Conservation (phyloP, 2,797 vertebrate genomes). For the Columba guinea region DNA sequence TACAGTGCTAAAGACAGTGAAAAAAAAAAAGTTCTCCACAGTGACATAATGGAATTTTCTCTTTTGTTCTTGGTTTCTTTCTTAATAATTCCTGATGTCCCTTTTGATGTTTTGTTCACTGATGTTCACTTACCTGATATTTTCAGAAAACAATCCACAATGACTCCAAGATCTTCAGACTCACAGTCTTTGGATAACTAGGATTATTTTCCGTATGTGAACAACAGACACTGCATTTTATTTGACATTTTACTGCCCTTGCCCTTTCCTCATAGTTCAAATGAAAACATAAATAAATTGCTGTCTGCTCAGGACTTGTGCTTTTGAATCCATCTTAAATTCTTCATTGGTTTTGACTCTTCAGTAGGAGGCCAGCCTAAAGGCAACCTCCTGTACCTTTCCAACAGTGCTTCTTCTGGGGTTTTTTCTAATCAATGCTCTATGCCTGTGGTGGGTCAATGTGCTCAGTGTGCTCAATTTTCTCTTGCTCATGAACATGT, state of each 20-base stretch:
- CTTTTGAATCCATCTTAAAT: not conserved
- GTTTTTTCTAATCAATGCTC: not conserved
- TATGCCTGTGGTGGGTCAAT: not conserved
- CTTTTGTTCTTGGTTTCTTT: not conserved
- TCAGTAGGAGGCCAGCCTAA: not conserved
- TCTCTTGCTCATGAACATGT: not conserved
- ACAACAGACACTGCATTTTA: not conserved
- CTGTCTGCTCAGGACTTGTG: not conserved
- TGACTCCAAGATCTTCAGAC: not conserved
- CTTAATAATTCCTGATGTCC: not conserved
- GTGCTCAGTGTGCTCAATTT: not conserved
- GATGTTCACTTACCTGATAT: not conserved
- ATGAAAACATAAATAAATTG: not conserved
- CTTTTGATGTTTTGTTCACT: not conserved
- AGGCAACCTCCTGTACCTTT: not conserved
- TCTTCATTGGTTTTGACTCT: not conserved
- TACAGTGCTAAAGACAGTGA: not conserved
- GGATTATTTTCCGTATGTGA: not conserved
- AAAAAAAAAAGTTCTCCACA: rapidly evolving
- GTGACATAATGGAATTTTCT: not conserved
- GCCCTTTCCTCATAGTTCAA: not conserved
- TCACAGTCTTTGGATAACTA: not conserved
- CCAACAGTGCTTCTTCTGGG: rapidly evolving
- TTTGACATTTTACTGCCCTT: not conserved
- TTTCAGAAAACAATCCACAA: not conserved